phyloP scores from a whole-genome alignment of 2,888 invertebrate species.

The Tipula unca region DNA sequence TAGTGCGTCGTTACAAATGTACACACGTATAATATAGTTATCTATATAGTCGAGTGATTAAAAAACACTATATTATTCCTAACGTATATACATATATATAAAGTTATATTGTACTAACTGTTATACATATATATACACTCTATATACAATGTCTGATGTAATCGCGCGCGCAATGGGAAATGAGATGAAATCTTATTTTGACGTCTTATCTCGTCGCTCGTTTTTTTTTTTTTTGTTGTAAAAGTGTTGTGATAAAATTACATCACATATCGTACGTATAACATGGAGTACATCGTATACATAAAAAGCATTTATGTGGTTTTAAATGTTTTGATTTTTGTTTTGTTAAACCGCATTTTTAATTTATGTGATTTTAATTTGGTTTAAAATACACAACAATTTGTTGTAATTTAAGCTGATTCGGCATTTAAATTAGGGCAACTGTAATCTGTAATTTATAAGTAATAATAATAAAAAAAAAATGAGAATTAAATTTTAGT shows the following conservation, averaged over 20 bases:
- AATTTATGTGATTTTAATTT: background rate
- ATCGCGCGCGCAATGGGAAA: background rate
- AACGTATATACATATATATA: background rate
- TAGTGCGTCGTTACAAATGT: background rate
- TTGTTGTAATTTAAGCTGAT: background rate
- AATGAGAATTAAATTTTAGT: no score
- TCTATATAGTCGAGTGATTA: background rate
- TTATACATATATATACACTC: background rate
- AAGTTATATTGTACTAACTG: background rate
- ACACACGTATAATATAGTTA: background rate
- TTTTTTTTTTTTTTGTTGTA: background rate
- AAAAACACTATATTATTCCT: background rate
- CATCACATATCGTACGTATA: background rate
- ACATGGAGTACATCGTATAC: background rate
- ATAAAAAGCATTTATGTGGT: background rate
- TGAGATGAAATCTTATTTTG: slow-evolving; percentile 1
- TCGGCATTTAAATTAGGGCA: background rate
- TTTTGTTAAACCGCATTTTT: background rate
- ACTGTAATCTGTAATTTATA: background rate
- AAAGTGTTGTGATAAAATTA: slow-evolving; percentile 2
- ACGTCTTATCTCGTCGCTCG: background rate
- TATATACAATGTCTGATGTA: background rate
- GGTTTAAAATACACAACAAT: background rate
- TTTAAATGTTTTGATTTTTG: background rate
- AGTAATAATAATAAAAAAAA: no score